A percentile compares a stretch with the other conserved stretches of the same genome.
These are phyloP conservation scores for Scortum barcoo DNA, from an alignment of 2,113 vertebrate genomes.

Conservation along the genomic window DNA sequence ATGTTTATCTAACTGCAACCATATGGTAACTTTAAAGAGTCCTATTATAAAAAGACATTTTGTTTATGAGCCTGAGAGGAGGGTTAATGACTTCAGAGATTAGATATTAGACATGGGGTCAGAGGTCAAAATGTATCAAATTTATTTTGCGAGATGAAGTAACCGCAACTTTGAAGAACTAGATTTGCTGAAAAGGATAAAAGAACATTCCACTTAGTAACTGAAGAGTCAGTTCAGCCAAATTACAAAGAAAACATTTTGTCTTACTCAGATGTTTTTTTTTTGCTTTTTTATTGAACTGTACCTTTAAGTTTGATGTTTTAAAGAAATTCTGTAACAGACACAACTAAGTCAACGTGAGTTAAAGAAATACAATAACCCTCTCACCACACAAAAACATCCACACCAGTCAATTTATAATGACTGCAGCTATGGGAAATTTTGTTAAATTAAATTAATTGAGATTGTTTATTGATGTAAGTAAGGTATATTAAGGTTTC, in stretches of 20 bases:
- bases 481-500: not conserved
- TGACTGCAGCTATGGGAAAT: not conserved
- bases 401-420: not conserved
- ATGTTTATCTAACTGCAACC: slow-evolving; percentile 48
- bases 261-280: not conserved
- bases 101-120: slow-evolving; percentile 23
- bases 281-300: not conserved
- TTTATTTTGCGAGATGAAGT: not conserved
- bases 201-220: not conserved
- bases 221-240: not conserved
- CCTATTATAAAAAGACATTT: slow-evolving; percentile 1
- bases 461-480: not conserved
- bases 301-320: not conserved
- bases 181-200: not conserved
- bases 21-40: slow-evolving; percentile 50
- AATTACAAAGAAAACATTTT: not conserved
- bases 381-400: not conserved
- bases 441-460: not conserved
- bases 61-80: slow-evolving; percentile 29
- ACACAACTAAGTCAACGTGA: not conserved
- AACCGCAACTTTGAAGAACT: not conserved
- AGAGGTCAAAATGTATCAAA: not conserved
- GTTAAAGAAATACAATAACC: not conserved
- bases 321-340: not conserved
- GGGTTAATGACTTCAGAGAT: slow-evolving; percentile 47